Percentiles rank a stretch among this genome's conserved stretches.
These are phyloP conservation scores for Isichthys henryi DNA, from an alignment of 2,113 vertebrate species.

Conservation along the genomic window DNA sequence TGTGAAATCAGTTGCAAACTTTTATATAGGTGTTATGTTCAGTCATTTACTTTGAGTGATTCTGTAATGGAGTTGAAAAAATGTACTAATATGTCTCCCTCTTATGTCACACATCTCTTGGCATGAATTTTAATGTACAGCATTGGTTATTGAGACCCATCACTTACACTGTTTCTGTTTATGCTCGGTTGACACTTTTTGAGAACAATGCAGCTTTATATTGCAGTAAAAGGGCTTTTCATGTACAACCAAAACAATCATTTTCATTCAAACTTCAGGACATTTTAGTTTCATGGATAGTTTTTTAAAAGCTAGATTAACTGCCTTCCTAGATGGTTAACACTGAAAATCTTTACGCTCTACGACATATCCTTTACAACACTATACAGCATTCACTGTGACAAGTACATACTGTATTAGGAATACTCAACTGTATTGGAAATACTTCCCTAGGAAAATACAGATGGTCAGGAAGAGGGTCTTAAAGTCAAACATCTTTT, in stretches of 20 bases:
- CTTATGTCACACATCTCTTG: not conserved
- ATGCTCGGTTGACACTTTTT: slow-evolving; percentile 3
- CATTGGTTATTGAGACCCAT: not conserved
- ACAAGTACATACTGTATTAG: not conserved
- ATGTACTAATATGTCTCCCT: not conserved
- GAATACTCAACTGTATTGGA: not conserved
- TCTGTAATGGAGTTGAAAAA: not conserved
- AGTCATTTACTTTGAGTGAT: not conserved
- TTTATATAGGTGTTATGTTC: not conserved
- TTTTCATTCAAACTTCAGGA: not conserved
- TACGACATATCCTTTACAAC: not conserved
- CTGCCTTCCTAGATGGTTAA: not conserved
- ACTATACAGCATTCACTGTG: not conserved
- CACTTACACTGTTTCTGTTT: not conserved
- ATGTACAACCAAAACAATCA: not conserved
- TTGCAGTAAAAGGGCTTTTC: slow-evolving; percentile 1
- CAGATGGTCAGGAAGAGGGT: not conserved
- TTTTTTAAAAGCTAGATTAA: not conserved
- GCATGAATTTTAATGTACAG: not conserved
- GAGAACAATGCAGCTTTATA: not conserved
- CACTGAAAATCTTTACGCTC: not conserved
- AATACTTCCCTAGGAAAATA: not conserved
- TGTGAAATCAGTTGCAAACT: not conserved
- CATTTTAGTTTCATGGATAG: not conserved
- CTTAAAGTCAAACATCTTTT: not conserved